A percentile compares a stretch with the other conserved stretches of the same genome.
These are phyloP conservation scores for Atopsyche davidsoni DNA, from an alignment of 1,140 invertebrate species.

Conservation along the genomic window DNA sequence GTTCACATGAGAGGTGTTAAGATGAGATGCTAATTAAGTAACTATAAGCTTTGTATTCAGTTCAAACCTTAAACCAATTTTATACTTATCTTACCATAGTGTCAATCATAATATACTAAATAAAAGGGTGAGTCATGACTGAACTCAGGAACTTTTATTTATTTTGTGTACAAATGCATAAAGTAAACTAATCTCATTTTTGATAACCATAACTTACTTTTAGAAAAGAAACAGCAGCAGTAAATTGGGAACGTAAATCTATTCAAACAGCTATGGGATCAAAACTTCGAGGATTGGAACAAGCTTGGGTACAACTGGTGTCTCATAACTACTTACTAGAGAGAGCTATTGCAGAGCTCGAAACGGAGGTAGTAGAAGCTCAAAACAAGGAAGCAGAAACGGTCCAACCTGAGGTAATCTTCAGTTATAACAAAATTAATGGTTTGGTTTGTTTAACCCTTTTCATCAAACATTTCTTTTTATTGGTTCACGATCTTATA, in stretches of 20 bases:
- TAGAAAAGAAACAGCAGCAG: slow-evolving; percentile 83
- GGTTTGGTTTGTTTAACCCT: background rate
- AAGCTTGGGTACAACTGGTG: slow-evolving; percentile 90
- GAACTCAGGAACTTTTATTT: no score
- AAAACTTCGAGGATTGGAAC: slow-evolving; percentile 69
- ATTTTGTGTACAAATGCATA: slow-evolving; percentile 1
- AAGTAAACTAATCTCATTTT: slow-evolving; percentile 4
- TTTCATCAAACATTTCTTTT: background rate
- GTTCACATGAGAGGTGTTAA: no score
- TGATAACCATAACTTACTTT: slow-evolving; percentile 22
- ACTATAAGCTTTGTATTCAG: no score
- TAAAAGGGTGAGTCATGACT: no score
- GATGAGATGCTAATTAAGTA: no score
- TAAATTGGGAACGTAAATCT: slow-evolving; percentile 91
- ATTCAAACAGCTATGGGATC: slow-evolving; percentile 86
- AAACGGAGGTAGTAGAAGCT: slow-evolving; percentile 30
- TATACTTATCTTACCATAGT: no score
- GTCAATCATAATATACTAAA: background rate
- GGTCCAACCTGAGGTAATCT: slow-evolving; percentile 6
- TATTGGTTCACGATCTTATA: background rate
- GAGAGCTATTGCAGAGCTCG: slow-evolving; percentile 48
- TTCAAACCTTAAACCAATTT: no score
- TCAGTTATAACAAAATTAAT: background rate
- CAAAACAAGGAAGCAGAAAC: slow-evolving; percentile 15
- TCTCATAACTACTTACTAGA: slow-evolving; percentile 95